A percentile compares a stretch with the other conserved stretches of the same genome.
These are phyloP conservation scores for Nephrotoma appendiculata DNA, from an alignment of 2,888 invertebrate species.

Conservation along the genomic window DNA sequence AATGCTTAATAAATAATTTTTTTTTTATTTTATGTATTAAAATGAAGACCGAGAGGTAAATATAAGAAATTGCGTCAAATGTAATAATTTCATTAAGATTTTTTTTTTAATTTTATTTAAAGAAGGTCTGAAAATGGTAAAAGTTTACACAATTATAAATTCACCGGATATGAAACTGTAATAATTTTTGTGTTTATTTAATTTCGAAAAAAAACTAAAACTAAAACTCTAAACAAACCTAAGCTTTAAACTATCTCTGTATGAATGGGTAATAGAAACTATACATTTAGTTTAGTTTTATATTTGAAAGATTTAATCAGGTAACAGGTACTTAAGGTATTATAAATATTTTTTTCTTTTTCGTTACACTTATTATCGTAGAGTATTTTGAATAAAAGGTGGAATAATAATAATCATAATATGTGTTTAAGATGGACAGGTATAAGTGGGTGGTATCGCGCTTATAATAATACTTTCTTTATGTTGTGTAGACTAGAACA, in stretches of 20 bases:
- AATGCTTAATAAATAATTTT: neutral
- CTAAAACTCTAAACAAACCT: neutral
- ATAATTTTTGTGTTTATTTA: neutral
- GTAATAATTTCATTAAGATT: neutral
- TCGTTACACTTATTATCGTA: neutral
- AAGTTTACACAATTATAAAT: slow-evolving; percentile 1
- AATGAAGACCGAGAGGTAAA: neutral
- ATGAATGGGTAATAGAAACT: neutral
- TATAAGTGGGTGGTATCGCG: neutral
- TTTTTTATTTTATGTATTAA: neutral
- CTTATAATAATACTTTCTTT: neutral
- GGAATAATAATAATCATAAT: neutral
- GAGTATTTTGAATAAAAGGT: neutral
- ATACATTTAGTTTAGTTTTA: neutral
- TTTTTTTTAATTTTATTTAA: neutral
- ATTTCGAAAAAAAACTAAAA: neutral
- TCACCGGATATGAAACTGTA: slow-evolving; percentile 3
- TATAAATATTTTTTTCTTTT: neutral
- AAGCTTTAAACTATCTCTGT: neutral
- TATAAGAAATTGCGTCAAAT: neutral
- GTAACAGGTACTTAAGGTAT: neutral
- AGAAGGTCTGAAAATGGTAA: neutral
- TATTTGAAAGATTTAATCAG: neutral
- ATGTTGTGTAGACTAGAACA: neutral
- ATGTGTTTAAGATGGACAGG: neutral